Evolutionary conservation across 2,888 invertebrate species (phyloP).

Genomic region (Bellardia bayeri): DNA sequence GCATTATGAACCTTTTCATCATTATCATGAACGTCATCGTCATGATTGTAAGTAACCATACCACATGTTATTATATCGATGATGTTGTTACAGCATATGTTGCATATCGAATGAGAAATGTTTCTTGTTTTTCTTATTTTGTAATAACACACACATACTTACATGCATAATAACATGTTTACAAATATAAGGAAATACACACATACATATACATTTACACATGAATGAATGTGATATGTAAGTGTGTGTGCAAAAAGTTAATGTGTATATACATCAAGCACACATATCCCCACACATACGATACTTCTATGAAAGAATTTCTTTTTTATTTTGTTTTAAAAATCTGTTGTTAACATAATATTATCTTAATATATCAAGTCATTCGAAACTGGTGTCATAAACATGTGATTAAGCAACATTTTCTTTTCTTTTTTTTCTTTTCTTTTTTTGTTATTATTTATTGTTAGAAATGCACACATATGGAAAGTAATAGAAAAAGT

Average conservation of each 20-base stretch:
- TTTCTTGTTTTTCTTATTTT: conserved; percentile 39
- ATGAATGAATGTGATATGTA: neutral
- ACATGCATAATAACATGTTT: neutral
- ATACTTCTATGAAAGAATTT: neutral
- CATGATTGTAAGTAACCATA: conserved; percentile 50
- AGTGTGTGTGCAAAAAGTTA: conserved; percentile 3
- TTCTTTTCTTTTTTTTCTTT: neutral
- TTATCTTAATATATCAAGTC: conserved; percentile 40
- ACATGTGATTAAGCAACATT: conserved; percentile 18
- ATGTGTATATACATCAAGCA: neutral
- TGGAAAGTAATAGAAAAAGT: conserved; percentile 7
- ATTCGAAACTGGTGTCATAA: conserved; percentile 42
- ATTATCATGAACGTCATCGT: neutral
- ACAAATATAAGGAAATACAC: neutral
- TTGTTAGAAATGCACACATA: neutral
- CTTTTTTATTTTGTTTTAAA: conserved; percentile 35
- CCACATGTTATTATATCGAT: conserved; percentile 69
- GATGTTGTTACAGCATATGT: conserved; percentile 69
- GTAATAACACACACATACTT: conserved; percentile 3
- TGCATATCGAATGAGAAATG: conserved; percentile 64
- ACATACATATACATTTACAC: neutral
- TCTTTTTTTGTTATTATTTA: conserved; percentile 10
- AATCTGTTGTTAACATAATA: conserved; percentile 41
- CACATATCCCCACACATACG: neutral
- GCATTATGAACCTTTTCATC: neutral